These are phyloP conservation scores for Corvus hawaiiensis DNA, from an alignment of 2,113 vertebrate species.

Conservation along the genomic window DNA sequence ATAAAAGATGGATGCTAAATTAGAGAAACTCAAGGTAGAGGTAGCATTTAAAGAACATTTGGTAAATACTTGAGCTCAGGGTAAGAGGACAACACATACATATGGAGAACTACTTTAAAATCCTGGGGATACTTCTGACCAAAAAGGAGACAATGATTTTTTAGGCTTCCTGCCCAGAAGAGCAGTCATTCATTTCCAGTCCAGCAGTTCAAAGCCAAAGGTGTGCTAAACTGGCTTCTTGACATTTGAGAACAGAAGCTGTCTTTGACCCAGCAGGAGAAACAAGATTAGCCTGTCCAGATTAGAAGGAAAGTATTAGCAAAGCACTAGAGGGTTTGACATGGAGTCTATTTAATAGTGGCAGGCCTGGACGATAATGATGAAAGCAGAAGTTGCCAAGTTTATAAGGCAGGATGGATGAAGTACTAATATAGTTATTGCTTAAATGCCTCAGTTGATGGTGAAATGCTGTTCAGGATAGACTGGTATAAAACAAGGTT, in stretches of 20 bases:
- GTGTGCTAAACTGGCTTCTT: not conserved
- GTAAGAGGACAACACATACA: not conserved
- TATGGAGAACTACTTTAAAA: not conserved
- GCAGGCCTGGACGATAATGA: not conserved
- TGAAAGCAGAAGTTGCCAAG: constrained; percentile 18
- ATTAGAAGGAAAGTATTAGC: constrained; percentile 22
- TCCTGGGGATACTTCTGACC: not conserved
- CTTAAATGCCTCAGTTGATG: not conserved
- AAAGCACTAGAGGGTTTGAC: not conserved
- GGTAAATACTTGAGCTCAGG: not conserved
- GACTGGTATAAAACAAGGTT: constrained; percentile 9
- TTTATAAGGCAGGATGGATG: constrained; percentile 6
- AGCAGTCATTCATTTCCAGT: not conserved
- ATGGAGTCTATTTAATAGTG: not conserved
- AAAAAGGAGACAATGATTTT: not conserved
- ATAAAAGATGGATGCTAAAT: not conserved
- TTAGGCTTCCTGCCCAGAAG: not conserved
- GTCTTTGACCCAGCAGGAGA: not conserved
- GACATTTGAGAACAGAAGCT: constrained; percentile 14
- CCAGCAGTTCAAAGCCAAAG: not conserved
- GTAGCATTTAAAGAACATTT: not conserved
- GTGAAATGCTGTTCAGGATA: constrained; percentile 20
- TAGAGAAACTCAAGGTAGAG: not conserved
- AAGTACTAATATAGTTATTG: constrained; percentile 18
- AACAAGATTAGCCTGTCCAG: constrained; percentile 27